Percentiles rank a stretch among this genome's conserved stretches.
Conservation (phyloP, 2,888 invertebrate genomes). For the Oligia fasciuncula region DNA sequence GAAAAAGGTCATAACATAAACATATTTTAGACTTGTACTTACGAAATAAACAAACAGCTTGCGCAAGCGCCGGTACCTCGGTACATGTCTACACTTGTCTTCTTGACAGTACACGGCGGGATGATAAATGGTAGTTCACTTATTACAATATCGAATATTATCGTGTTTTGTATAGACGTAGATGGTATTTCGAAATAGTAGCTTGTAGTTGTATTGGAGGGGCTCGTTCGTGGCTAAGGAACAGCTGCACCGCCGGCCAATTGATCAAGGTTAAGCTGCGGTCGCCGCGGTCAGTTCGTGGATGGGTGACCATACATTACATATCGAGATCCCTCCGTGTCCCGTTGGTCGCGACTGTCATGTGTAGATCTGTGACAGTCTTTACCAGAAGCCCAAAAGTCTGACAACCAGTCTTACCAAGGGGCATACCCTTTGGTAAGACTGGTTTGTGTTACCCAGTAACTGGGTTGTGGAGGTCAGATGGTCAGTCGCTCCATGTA, state of each 20-base stretch:
- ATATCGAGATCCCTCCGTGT: not conserved
- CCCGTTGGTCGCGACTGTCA: not conserved
- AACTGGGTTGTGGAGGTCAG: too few species aligned
- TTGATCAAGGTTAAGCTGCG: not conserved
- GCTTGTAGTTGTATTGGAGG: not conserved
- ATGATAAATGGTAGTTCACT: conserved; percentile 45
- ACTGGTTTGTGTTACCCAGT: too few species aligned
- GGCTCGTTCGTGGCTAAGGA: not conserved
- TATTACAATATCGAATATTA: conserved; percentile 38
- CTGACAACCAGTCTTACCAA: too few species aligned
- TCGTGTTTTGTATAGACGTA: not conserved
- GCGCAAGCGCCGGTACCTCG: conserved; percentile 25
- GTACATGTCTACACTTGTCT: conserved; percentile 39
- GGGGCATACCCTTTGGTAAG: too few species aligned
- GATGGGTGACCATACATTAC: not conserved
- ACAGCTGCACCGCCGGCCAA: not conserved
- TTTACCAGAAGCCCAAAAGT: not conserved
- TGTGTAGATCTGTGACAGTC: not conserved
- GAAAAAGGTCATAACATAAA: conserved; percentile 31
- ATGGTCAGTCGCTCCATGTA: too few species aligned
- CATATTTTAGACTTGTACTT: conserved; percentile 21
- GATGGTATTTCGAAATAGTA: conserved; percentile 8
- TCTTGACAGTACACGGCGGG: conserved; percentile 43
- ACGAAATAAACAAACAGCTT: conserved; percentile 43
- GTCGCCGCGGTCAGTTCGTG: not conserved